Evolutionary conservation across 2,888 invertebrate species (phyloP), one percentile per base, ranked within the genome.

Genomic region (Odontocerum albicorne): DNA sequence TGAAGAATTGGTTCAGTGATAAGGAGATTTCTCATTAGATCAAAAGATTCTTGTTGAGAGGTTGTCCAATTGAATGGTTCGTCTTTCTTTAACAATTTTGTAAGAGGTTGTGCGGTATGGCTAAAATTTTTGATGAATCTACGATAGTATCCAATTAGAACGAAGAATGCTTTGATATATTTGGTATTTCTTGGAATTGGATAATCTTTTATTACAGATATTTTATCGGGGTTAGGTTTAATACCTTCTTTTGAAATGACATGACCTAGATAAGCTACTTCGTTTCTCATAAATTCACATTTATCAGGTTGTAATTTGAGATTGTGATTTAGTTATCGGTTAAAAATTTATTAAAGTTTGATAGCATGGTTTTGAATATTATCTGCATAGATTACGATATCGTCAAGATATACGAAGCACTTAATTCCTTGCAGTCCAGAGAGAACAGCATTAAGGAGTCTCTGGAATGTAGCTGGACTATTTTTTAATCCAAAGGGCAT

Each of bases 341-440:
- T 32, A 35, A 65, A 62, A 2, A 64, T 57, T 10, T 57, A 58
- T 39, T 17, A 42, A 6, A 64, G 13, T 19, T 57, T 61, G 10
- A 7, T 12, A 6, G 52, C 47, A 12, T 65, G 64, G 2, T 56
- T 55, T n/a, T 54, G 22, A 3, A 66, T 4, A 4, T 51, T 46
- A n/a, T 55, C 39, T 0, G 59, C 62, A 46, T 61, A 65, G 2
- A 65, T 59, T 0, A 68, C 62, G 4, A 67, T 62, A 54, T 69
- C 67, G 36, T 69, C 67, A 4, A 68, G 33, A 49, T 67, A 70
- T 0, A 68, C 65, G 1, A 68, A 61, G 35, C 65, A 65, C 12
- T 51, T 55, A 16, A 58, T 63, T 2, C 61, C 59, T 49, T 62
- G 61, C 0, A 64, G 17, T 1, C 65, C 63, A 1, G 47, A 13